Conservation (phyloP, 2,888 invertebrate species). For the Leucophenga maculata region DNA sequence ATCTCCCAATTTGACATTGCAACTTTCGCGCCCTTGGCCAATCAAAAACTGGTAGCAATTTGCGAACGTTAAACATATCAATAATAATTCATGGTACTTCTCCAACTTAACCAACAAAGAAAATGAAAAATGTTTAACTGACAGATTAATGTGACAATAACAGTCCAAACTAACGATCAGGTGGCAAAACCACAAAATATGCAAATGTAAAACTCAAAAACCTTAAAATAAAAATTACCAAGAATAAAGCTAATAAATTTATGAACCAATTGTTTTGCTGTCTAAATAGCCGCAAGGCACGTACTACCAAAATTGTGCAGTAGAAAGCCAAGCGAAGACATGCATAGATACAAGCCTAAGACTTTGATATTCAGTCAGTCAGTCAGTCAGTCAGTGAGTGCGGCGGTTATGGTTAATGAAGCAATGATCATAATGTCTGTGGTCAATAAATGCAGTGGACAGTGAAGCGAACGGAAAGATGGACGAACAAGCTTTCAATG, state of each 20-base stretch:
- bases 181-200: not conserved
- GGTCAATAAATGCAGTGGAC: constrained; percentile 13
- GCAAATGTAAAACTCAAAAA: not conserved
- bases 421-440: constrained; percentile 11
- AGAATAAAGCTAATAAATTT: not conserved
- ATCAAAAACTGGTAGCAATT: not conserved
- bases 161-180: not conserved
- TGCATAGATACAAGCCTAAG: not conserved
- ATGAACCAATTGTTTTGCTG: not conserved
- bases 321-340: constrained; percentile 1
- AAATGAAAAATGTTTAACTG: not conserved
- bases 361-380: not conserved
- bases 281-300: not conserved
- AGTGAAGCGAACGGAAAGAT: not conserved
- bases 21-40: not conserved
- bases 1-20: not conserved
- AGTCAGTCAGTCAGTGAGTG: not conserved
- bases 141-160: constrained; percentile 8
- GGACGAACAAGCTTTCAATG: not conserved
- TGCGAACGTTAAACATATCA: not conserved
- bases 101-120: not conserved
- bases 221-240: not conserved
- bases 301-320: not conserved
- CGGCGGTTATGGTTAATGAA: constrained; percentile 12
- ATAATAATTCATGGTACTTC: no score